These are phyloP conservation scores for Rhagologus leucostigma DNA, from an alignment of 2,113 vertebrate species.

Conservation along the genomic window DNA sequence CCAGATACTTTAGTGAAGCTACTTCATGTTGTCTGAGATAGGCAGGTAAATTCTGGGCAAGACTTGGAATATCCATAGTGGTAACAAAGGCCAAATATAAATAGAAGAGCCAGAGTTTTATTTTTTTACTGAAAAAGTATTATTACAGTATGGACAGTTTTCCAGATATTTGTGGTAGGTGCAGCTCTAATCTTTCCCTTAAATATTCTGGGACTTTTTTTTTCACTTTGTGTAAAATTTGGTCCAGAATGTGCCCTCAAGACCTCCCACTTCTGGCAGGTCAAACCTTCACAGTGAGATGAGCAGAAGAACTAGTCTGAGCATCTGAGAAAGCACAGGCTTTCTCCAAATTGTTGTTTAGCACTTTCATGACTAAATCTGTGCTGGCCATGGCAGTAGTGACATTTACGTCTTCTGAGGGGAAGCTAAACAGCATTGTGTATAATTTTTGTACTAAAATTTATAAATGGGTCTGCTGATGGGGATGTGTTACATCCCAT, in stretches of 20 bases:
- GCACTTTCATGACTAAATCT: background rate
- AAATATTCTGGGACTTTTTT: background rate
- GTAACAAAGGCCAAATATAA: background rate
- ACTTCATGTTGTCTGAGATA: background rate
- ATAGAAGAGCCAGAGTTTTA: background rate
- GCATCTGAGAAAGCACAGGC: background rate
- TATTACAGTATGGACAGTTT: background rate
- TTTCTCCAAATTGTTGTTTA: background rate
- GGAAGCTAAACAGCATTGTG: background rate
- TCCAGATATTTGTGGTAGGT: background rate
- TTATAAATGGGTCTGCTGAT: background rate
- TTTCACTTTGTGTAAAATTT: background rate
- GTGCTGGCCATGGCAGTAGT: background rate
- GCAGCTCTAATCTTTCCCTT: background rate
- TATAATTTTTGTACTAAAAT: background rate
- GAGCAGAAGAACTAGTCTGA: background rate
- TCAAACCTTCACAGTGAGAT: background rate
- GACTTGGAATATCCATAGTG: background rate
- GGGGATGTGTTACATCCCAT: background rate
- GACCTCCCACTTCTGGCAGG: background rate
- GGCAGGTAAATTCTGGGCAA: background rate
- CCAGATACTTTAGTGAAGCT: background rate
- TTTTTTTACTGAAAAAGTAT: background rate
- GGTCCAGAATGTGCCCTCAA: background rate
- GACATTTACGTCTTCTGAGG: background rate